Conservation (phyloP, 1,140 invertebrate genomes). For the Hyposmocoma kahamanoa region DNA sequence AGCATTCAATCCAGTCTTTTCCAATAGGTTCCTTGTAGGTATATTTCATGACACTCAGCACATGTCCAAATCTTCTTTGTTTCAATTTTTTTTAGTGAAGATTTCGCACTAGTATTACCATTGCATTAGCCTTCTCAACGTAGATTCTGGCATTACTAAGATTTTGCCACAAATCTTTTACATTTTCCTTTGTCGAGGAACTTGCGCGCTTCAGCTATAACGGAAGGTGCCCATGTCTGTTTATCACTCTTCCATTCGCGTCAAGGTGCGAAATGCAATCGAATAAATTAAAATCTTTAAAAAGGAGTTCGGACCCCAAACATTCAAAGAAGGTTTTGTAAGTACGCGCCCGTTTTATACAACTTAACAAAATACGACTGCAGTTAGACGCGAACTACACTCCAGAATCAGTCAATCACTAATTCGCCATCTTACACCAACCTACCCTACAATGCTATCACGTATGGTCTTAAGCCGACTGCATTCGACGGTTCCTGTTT, state of each 20-base stretch:
- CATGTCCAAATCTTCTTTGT: background rate
- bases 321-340: background rate
- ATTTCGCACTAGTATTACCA: too few species aligned
- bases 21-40: background rate
- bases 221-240: background rate
- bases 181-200: background rate
- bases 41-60: background rate
- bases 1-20: conserved; percentile 1
- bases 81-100: too few species aligned
- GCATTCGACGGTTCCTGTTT: too few species aligned
- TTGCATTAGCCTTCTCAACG: background rate
- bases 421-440: background rate
- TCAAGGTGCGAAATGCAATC: background rate
- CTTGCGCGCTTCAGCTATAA: background rate
- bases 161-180: background rate
- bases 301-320: background rate
- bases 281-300: background rate
- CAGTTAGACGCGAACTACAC: background rate
- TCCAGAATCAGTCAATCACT: background rate
- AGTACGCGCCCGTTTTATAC: background rate
- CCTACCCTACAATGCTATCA: too few species aligned
- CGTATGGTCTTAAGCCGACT: too few species aligned
- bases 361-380: background rate
- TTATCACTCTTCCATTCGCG: background rate
- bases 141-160: background rate